Percentiles rank a stretch among this genome's conserved stretches.
phyloP scores from a whole-genome alignment of 2,888 invertebrate genomes.

The Steromphala cineraria region DNA sequence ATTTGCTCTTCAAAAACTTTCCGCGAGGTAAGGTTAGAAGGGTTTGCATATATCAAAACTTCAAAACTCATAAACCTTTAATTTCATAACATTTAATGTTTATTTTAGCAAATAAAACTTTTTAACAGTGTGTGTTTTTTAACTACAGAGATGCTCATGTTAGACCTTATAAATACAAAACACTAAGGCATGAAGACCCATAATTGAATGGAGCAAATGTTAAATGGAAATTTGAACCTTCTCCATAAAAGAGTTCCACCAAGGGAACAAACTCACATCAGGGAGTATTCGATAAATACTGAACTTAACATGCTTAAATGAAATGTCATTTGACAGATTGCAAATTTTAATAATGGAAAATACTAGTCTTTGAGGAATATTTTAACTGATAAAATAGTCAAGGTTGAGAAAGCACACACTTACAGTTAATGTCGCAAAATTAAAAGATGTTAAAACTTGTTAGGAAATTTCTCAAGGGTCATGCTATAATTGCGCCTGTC shows the following conservation, averaged over 20 bases:
- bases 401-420: neutral
- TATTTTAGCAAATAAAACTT: too few relatives aligned
- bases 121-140: too few relatives aligned
- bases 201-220: conserved; percentile 1
- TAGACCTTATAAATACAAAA: too few relatives aligned
- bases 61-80: too few relatives aligned
- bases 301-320: neutral
- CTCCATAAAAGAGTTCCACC: neutral
- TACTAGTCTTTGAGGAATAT: neutral
- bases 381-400: neutral
- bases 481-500: neutral
- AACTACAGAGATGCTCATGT: too few relatives aligned
- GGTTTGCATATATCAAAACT: too few relatives aligned
- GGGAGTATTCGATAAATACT: neutral
- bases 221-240: neutral
- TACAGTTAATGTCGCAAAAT: neutral
- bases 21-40: too few relatives aligned
- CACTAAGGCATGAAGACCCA: neutral
- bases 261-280: neutral
- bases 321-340: conserved; percentile 14
- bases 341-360: conserved; percentile 14
- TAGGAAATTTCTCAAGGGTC: neutral
- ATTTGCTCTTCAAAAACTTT: too few relatives aligned
- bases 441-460: neutral
- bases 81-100: too few relatives aligned